These are phyloP conservation scores for Eleutherodactylus coqui DNA, from an alignment of 2,797 vertebrate species.

Conservation along the genomic window DNA sequence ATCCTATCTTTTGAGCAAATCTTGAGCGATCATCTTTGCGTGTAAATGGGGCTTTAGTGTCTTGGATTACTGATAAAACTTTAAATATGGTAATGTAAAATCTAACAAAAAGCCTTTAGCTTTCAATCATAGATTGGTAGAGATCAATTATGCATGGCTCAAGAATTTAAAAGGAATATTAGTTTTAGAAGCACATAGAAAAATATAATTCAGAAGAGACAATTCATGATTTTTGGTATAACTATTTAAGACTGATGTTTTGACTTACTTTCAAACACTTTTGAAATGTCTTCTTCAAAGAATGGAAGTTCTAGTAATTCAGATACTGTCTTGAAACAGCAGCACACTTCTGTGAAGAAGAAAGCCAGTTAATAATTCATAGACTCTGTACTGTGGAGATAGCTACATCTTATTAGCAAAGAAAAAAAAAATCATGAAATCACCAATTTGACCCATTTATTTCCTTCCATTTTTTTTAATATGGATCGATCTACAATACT, in stretches of 20 bases:
- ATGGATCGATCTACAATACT: too few species aligned
- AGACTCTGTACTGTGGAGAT: neutral
- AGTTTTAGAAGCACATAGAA: neutral
- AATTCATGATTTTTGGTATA: neutral
- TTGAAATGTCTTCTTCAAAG: constrained; percentile 54
- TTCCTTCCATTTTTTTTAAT: neutral
- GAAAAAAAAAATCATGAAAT: neutral
- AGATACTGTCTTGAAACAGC: neutral
- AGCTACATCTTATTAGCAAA: constrained; percentile 16
- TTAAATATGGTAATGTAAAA: too few species aligned
- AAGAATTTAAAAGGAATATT: neutral
- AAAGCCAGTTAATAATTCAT: constrained; percentile 8
- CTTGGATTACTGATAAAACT: too few species aligned
- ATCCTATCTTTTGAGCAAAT: too few species aligned
- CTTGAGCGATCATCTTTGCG: too few species aligned
- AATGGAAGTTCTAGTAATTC: constrained; percentile 52
- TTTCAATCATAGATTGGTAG: neutral
- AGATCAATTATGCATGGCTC: neutral
- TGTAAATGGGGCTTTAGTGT: too few species aligned
- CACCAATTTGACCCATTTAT: neutral
- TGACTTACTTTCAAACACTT: constrained; percentile 52
- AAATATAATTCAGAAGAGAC: neutral
- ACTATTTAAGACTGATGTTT: neutral
- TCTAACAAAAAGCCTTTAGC: neutral
- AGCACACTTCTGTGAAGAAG: neutral